Conservation (phyloP, 2,888 invertebrate species). For the Drosophila nr. medialis region DNA sequence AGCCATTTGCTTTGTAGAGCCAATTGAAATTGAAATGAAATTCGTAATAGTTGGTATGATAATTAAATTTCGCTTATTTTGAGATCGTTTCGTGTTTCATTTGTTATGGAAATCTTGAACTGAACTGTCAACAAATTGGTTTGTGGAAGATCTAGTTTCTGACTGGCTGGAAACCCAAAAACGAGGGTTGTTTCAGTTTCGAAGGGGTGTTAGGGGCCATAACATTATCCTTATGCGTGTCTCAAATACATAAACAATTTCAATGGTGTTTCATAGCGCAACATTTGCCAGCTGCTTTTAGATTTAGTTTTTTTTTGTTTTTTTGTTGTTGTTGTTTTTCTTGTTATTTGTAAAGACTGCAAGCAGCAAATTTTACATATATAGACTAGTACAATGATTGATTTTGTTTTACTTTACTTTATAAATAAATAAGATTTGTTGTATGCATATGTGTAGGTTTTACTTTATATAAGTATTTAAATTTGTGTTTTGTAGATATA, state of each 20-base stretch:
- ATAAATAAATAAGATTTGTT: conserved; percentile 76
- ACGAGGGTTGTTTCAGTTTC: conserved; percentile 2
- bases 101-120: conserved; percentile 13
- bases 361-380: conserved; percentile 44
- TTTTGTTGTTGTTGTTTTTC: conserved; percentile 10
- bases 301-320: conserved; percentile 11
- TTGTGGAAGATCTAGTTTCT: conserved; percentile 26
- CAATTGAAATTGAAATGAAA: conserved; percentile 51
- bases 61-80: conserved; percentile 39
- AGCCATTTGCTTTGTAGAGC: conserved; percentile 58
- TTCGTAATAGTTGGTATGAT: conserved; percentile 14
- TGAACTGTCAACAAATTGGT: conserved; percentile 9
- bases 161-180: conserved; percentile 30
- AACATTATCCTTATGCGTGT: conserved; percentile 35
- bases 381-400: conserved; percentile 73
- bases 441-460: conserved; percentile 58
- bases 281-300: conserved; percentile 25
- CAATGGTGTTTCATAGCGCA: conserved; percentile 34
- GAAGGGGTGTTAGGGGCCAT: conserved; percentile 22
- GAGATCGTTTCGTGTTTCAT: conserved; percentile 36
- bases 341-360: conserved; percentile 44
- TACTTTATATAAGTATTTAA: conserved; percentile 49
- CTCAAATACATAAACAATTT: conserved; percentile 45
- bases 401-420: conserved; percentile 65
- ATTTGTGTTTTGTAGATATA: conserved; percentile 56